These are phyloP conservation scores for Ataeniobius toweri DNA, from an alignment of 2,797 vertebrate species.

Conservation along the genomic window DNA sequence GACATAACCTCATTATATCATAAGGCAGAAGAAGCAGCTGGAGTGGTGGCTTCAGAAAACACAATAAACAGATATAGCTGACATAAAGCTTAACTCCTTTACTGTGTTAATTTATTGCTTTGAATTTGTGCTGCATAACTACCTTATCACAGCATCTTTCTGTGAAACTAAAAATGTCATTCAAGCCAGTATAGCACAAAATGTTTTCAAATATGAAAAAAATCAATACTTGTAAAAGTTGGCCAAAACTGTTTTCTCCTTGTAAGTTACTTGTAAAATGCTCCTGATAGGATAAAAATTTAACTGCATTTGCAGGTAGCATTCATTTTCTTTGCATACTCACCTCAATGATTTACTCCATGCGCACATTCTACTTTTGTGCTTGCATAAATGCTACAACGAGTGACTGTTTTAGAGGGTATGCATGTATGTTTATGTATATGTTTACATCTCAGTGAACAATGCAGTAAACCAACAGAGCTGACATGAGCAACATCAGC, in stretches of 20 bases:
- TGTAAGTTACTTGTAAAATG: background rate
- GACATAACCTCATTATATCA: conserved; percentile 61
- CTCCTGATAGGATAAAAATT: no score
- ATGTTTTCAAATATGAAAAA: background rate
- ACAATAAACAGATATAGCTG: conserved; percentile 17
- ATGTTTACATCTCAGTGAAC: conserved; percentile 49
- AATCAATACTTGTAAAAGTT: background rate
- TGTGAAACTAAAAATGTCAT: conserved; percentile 8
- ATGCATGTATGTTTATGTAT: conserved; percentile 17
- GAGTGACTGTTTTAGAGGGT: conserved; percentile 24
- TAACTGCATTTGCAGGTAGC: no score
- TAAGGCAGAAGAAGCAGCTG: conserved; percentile 64
- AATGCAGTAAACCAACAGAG: conserved; percentile 53
- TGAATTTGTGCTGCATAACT: conserved; percentile 37
- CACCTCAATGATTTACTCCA: conserved; percentile 10
- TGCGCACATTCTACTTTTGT: conserved; percentile 18
- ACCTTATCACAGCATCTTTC: conserved; percentile 27
- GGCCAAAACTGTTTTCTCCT: background rate
- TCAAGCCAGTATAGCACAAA: background rate
- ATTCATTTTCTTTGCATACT: no score
- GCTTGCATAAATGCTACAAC: conserved; percentile 11
- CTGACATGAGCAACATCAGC: conserved; percentile 57
- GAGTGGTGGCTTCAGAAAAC: conserved; percentile 40
- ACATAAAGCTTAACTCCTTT: conserved; percentile 30
- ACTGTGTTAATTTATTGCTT: conserved; percentile 43